Evolutionary conservation across 1,140 invertebrate species (phyloP).

Genomic region (Uloborus diversus): DNA sequence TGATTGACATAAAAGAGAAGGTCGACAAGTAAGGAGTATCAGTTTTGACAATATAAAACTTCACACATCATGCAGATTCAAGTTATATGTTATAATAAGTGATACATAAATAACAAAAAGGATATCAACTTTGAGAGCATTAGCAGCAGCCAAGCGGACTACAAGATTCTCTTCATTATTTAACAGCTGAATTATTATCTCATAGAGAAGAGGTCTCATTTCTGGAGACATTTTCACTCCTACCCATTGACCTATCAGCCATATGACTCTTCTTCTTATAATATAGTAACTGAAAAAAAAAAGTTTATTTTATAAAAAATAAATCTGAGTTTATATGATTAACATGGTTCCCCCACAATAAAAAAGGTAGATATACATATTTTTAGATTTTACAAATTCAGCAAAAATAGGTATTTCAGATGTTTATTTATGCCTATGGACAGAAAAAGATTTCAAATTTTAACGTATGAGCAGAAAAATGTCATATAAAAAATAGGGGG

Average conservation of each 20-base stretch:
- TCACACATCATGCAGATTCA: background rate
- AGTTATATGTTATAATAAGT: background rate
- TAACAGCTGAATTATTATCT: slow-evolving; percentile 78
- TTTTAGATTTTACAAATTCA: too few relatives aligned
- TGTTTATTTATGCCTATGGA: too few relatives aligned
- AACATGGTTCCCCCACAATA: too few relatives aligned
- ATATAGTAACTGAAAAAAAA: slow-evolving; percentile 78
- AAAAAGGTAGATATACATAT: too few relatives aligned
- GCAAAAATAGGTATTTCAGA: too few relatives aligned
- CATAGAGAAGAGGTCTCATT: slow-evolving; percentile 82
- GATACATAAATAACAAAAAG: slow-evolving; percentile 60
- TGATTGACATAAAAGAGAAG: too few relatives aligned
- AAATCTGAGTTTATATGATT: too few relatives aligned
- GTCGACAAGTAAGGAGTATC: too few relatives aligned
- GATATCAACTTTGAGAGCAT: slow-evolving; percentile 77
- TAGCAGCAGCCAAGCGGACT: slow-evolving; percentile 81
- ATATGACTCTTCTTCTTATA: slow-evolving; percentile 85
- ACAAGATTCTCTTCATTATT: slow-evolving; percentile 78
- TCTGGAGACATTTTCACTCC: slow-evolving; percentile 84
- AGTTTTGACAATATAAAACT: background rate
- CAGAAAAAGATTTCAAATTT: too few relatives aligned
- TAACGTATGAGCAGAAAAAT: too few relatives aligned
- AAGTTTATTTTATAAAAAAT: background rate
- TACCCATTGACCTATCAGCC: slow-evolving; percentile 87
- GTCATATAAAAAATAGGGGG: too few relatives aligned